Base-by-base conservation (phyloP, 1,140 invertebrate species). In the Reticulitermes speratus region DNA sequence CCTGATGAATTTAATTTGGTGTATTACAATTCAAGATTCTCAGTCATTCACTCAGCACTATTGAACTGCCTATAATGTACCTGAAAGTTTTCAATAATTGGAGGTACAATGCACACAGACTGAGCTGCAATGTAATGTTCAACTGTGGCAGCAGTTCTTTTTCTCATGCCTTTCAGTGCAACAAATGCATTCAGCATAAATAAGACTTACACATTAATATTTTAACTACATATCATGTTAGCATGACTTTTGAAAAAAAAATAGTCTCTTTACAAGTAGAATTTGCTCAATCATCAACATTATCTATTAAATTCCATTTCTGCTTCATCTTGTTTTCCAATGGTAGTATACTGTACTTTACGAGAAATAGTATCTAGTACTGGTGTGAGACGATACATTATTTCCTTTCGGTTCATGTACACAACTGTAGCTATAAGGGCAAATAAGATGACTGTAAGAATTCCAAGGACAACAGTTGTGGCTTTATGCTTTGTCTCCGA, bases 261-360 rank as follows among this genome's bases (percentile, higher is more conserved):
- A 55, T 5, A 55, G 8, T 12, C 19, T 16, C 19, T 5, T 55
- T 16, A 55, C 19, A 16, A 55, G 19, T 19, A 19, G 0, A 55
- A 55, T 21, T 55, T 55, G 16, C 19, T 55, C 19, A 2, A 55
- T 55, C 52, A 55, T 21, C 9, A 82, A 2, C 23, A 25, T 85
- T 69, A 30, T 48, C 55, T 38, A 59, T 90, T 87, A 92, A 45
- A 90, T 89, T 92, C 90, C 85, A 89, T 90, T 86, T 93, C 92
- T 83, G 91, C 90, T 30, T 90, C 90, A 75, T 93, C 93, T 52
- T 90, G 90, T 44, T 91, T 92, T 30, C 92, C 91, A 89, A 96
- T 96, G 32, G 94, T 94, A 7, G 95, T 96, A 88, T 96, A 96
- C 87, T 95, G 94, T 32, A 96, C 95, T 89, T 95, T 95, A 89